Base-by-base conservation (phyloP, 1,140 invertebrate species). In the Agrypnia vestita region DNA sequence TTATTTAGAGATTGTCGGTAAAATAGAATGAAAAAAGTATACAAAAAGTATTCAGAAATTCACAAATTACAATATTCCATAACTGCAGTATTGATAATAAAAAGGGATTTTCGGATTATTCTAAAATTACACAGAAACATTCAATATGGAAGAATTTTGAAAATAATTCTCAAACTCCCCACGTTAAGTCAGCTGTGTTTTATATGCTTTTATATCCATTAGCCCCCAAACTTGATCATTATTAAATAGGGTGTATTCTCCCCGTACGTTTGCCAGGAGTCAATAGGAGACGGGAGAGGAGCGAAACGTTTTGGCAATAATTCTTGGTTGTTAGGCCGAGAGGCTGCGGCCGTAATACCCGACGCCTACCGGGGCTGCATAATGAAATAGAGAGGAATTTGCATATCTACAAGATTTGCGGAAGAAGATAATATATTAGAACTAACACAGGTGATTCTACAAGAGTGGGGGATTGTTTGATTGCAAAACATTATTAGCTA, bases 401-500 rank as follows among this genome's bases (percentile, higher is more conserved):
- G 77, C 80, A 82, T 82, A 82, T 82, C 77, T 77, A 76, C 77
- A 82, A 82, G 80, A 82, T 82, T 82, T 82, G 80, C 79, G 69
- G 71, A 35, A n/a, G 71, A 55, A 79, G 72, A 17, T 74, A 74
- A 43, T 71, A 73, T 56, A 44, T 25, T 19, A 71, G 67, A 43
- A 62, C 56, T 17, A 59, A 47, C 19, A 46, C 43, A 76, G 67
- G 67, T 71, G 44, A 49, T 25, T 21, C 46, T 72, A 72, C 7
- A 0, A 13, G 21, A 25, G 17, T n/a, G 13, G n/a, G 35, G 15
- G 62, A 15, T 64, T 51, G 67, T 51, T 67, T 71, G 67, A 71
- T 71, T 21, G 11, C 47, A 71, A 25, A 21, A 71, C 12, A 17
- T 49, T 47, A 71, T 71, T 49, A 71, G 15, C 7, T 25, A 35